These are phyloP conservation scores for Parapsyche elsis DNA, from an alignment of 1,140 invertebrate genomes.

Conservation along the genomic window DNA sequence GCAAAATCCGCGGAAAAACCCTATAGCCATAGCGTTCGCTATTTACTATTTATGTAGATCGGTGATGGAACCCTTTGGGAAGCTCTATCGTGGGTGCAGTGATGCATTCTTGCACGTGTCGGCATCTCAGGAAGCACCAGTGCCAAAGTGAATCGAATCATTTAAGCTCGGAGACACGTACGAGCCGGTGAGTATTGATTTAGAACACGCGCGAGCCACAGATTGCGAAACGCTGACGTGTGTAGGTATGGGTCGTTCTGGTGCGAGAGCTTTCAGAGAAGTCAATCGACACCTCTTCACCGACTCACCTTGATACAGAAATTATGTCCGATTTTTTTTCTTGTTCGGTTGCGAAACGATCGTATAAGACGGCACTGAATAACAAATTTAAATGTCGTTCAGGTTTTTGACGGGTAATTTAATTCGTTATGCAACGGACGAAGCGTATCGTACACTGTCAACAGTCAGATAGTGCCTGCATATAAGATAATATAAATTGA, in stretches of 20 bases:
- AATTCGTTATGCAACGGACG: too few relatives aligned
- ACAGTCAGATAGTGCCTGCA: too few relatives aligned
- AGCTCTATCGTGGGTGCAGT: neutral
- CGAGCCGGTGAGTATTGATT: conserved; percentile 39
- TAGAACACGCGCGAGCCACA: conserved; percentile 9
- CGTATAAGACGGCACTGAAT: neutral
- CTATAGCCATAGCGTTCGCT: too few relatives aligned
- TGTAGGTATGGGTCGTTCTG: conserved; percentile 1
- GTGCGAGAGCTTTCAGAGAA: neutral
- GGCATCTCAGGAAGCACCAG: conserved; percentile 16
- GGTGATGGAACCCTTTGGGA: too few relatives aligned
- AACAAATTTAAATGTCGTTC: conserved; percentile 26
- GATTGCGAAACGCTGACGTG: neutral
- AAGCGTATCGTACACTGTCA: too few relatives aligned
- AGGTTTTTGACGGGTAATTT: neutral
- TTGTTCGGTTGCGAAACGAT: neutral
- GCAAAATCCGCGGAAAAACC: too few relatives aligned
- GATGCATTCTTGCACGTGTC: conserved; percentile 43
- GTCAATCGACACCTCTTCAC: neutral
- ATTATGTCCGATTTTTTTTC: neutral
- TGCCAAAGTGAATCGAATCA: conserved; percentile 51
- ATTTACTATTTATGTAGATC: too few relatives aligned
- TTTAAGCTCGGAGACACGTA: conserved; percentile 48
- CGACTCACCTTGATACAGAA: too few relatives aligned
- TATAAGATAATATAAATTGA: too few relatives aligned